Base-by-base conservation (phyloP, 2,888 invertebrate genomes). In the Colletes collaris region DNA sequence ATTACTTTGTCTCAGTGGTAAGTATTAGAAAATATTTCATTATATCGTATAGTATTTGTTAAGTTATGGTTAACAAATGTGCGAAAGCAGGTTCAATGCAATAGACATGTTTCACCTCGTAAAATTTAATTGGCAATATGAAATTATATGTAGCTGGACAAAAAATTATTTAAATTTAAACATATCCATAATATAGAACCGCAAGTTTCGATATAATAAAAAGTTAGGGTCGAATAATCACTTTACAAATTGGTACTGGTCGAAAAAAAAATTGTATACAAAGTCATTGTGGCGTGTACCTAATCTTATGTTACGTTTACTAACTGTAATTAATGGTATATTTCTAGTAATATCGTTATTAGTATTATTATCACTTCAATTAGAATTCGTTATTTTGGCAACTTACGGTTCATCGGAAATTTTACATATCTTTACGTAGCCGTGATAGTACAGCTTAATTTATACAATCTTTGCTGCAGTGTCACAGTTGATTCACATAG, bases 51-150 rank as follows among this genome's bases (percentile, higher is more conserved):
- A 55, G 16, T 8, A 44, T 55, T 55, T 13, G n/a, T 53, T 58
- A 50, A 68, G 5, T 37, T 64, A 19, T 50, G 44, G 19, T 40
- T 69, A 16, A 44, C 19, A 40, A 52, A 50, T 19, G 16, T 37
- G 53, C 35, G 49, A 76, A 69, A 60, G 27, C 63, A 68, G 84
- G 76, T 77, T 76, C 66, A 79, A 76, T 83, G 73, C 62, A 76
- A 81, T 70, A 79, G 69, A 81, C 77, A 71, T 63, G 73, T 85
- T 88, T 76, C 73, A 73, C 86, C 76, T 86, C 84, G 86, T 83
- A 85, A 86, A 90, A 89, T 91, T 91, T 91, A 91, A 91, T 91
- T 91, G 91, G 91, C 91, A 89, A 87, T 91, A 90, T 87, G 85
- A 90, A 87, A 89, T 88, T 84, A 89, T 88, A 85, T 87, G 84